Percentiles rank a stretch among this genome's conserved stretches.
Evolutionary conservation across 2,797 vertebrate species (phyloP).

Genomic region (Alosa sapidissima): DNA sequence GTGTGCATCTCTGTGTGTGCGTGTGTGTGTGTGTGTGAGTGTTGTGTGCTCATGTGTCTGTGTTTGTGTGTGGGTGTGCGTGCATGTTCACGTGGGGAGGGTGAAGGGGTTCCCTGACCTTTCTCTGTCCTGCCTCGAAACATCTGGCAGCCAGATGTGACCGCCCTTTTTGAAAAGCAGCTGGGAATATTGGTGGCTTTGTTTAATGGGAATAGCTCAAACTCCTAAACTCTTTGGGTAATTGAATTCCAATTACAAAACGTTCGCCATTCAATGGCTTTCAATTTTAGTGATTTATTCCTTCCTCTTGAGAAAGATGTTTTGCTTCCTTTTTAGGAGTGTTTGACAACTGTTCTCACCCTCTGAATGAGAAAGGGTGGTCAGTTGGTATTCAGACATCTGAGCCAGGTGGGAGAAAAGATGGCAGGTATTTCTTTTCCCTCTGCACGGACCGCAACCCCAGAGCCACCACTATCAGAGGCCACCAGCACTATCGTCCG

Average conservation of each 20-base stretch:
- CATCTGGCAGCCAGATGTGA: conserved; percentile 78
- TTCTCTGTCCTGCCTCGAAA: conserved; percentile 65
- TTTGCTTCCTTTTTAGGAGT: conserved; percentile 73
- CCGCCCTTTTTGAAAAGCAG: conserved; percentile 62
- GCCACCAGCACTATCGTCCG: conserved; percentile 77
- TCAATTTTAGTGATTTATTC: conserved; percentile 8
- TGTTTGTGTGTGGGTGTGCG: conserved; percentile 39
- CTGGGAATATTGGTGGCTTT: conserved; percentile 70
- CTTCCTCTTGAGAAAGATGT: neutral
- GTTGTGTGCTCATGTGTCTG: neutral
- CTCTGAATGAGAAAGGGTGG: conserved; percentile 90
- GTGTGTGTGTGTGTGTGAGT: neutral
- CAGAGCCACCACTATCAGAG: conserved; percentile 76
- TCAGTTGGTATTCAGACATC: conserved; percentile 84
- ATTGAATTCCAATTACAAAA: conserved; percentile 37
- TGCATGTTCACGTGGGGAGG: conserved; percentile 51
- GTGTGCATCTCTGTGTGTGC: neutral
- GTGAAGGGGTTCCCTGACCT: conserved; percentile 81
- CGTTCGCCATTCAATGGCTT: neutral
- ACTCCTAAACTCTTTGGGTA: conserved; percentile 48
- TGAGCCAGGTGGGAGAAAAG: conserved; percentile 75
- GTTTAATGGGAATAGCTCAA: conserved; percentile 65
- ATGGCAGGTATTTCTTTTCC: conserved; percentile 90
- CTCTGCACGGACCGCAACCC: conserved; percentile 86
- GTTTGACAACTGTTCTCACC: conserved; percentile 94